Evolutionary conservation across 2,888 invertebrate genomes (phyloP).

Genomic region (Drosophila merina): DNA sequence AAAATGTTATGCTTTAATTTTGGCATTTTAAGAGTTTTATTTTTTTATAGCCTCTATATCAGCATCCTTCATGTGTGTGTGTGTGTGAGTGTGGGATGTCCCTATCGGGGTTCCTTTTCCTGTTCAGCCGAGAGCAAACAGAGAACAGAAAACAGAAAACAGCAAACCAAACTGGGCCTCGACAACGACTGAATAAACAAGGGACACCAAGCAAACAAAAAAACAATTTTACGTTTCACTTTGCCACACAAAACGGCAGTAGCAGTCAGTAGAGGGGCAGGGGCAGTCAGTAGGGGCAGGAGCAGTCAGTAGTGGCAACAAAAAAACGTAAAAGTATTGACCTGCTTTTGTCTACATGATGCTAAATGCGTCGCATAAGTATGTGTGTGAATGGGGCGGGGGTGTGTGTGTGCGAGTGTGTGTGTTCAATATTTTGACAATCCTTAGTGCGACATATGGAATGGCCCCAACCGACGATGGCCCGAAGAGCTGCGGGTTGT

Average conservation of each 20-base stretch:
- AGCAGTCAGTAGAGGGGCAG: constrained; percentile 9
- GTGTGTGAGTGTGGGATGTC: constrained; percentile 3
- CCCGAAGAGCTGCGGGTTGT: constrained; percentile 41
- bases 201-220: constrained; percentile 58
- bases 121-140: constrained; percentile 53
- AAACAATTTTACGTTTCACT: constrained; percentile 65
- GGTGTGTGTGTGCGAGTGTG: background rate
- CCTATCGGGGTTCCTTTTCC: constrained; percentile 36
- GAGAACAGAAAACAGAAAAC: constrained; percentile 31
- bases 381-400: constrained; percentile 6
- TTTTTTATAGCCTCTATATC: constrained; percentile 16
- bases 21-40: constrained; percentile 17
- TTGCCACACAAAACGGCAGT: constrained; percentile 24
- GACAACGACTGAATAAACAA: constrained; percentile 72
- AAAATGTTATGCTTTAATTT: constrained; percentile 70
- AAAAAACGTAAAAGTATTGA: constrained; percentile 56
- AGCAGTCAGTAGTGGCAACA: constrained; percentile 1
- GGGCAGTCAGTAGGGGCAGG: background rate
- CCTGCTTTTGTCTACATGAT: constrained; percentile 49
- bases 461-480: constrained; percentile 30
- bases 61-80: constrained; percentile 19
- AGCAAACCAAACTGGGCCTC: constrained; percentile 47
- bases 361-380: constrained; percentile 33
- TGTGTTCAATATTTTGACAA: constrained; percentile 61
- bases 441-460: constrained; percentile 46